Conservation (phyloP, 2,113 vertebrate genomes). For the Crotalus helleri region DNA sequence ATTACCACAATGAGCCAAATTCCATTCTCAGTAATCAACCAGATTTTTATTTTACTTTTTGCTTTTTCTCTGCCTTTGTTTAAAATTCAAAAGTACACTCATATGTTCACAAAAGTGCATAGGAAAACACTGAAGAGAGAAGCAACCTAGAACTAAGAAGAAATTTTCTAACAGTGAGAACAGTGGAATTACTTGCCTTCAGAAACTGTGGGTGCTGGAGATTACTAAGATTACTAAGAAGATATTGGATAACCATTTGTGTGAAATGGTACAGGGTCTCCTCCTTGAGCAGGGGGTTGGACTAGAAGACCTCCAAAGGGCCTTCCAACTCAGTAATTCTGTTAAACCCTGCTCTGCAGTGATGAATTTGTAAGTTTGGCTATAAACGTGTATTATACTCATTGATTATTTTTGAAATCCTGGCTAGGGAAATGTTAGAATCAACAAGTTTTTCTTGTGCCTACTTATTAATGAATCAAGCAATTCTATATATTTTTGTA, state of each 20-base stretch:
- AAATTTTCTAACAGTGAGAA: not conserved
- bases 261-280: not conserved
- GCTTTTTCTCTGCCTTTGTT: not conserved
- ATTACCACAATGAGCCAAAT: not conserved
- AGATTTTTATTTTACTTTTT: not conserved
- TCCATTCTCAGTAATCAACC: not conserved
- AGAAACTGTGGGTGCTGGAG: not conserved
- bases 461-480: not conserved
- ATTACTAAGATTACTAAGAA: not conserved
- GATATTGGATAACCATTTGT: not conserved
- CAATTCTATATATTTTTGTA: not conserved
- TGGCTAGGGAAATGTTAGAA: not conserved
- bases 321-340: not conserved
- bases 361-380: not conserved
- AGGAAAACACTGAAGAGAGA: not conserved
- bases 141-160: not conserved
- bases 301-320: not conserved
- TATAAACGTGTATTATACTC: not conserved
- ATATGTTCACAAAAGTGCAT: not conserved
- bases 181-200: not conserved
- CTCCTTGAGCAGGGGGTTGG: not conserved
- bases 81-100: not conserved
- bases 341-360: not conserved
- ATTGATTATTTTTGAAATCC: not conserved
- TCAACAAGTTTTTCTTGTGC: not conserved